Conservation (phyloP, 1,140 invertebrate genomes). For the Hyposmocoma kahamanoa region DNA sequence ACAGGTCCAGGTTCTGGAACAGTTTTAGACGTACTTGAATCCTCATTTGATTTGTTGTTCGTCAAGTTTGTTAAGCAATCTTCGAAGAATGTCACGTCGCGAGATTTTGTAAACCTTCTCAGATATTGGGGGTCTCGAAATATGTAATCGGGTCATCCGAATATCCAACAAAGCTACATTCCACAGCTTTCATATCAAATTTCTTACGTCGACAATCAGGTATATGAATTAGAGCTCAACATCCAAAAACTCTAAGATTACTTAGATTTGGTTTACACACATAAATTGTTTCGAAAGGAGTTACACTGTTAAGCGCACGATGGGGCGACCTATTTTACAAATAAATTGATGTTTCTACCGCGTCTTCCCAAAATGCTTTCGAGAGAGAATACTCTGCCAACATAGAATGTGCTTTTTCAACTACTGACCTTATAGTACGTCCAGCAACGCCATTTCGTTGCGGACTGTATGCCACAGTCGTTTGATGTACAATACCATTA, state of each 20-base stretch:
- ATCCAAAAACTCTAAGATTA: no score
- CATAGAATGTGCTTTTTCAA: no score
- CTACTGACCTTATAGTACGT: no score
- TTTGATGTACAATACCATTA: no score
- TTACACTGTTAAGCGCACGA: background rate
- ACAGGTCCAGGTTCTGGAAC: background rate
- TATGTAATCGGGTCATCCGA: background rate
- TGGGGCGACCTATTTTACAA: background rate
- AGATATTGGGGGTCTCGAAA: background rate
- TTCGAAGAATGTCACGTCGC: background rate
- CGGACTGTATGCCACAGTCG: no score
- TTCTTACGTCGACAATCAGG: no score
- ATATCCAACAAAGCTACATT: background rate
- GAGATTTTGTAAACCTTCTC: background rate
- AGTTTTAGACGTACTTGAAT: background rate
- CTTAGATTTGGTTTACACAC: background rate
- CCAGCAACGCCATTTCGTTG: no score
- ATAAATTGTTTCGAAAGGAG: background rate
- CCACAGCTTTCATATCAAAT: background rate
- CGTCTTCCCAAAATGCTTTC: no score
- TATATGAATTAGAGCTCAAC: background rate
- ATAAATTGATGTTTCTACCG: background rate
- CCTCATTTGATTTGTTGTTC: background rate
- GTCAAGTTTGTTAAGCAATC: background rate
- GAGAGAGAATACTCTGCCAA: no score